Percentiles rank a stretch among this genome's conserved stretches.
These are phyloP conservation scores for Heliconius himera DNA, from an alignment of 1,140 invertebrate species.

Conservation along the genomic window DNA sequence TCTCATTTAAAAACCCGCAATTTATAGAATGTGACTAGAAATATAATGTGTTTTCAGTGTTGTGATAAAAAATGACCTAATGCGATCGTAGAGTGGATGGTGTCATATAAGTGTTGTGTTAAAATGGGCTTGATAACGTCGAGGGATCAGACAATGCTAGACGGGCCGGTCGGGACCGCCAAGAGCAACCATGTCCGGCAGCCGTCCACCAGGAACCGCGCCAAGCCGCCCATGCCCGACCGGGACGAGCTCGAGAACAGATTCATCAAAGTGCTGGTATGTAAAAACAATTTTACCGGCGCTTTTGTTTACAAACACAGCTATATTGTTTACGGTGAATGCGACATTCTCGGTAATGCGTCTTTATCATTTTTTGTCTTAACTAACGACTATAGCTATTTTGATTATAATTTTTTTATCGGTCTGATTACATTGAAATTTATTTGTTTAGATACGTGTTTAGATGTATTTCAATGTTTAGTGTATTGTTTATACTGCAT, in stretches of 20 bases:
- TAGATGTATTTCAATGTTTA: conserved; percentile 10
- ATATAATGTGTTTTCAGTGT: conserved; percentile 55
- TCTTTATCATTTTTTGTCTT: conserved; percentile 16
- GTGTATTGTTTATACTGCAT: conserved; percentile 29
- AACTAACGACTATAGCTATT: background rate
- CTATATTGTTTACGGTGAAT: conserved; percentile 46
- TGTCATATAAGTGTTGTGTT: conserved; percentile 64
- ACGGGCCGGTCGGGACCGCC: conserved; percentile 69
- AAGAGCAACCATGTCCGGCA: conserved; percentile 84
- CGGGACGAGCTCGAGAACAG: conserved; percentile 92
- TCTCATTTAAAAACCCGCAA: conserved; percentile 36
- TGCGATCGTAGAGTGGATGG: conserved; percentile 56
- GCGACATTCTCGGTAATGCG: conserved; percentile 23
- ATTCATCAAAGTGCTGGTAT: conserved; percentile 97
- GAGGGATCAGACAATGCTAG: conserved; percentile 78
- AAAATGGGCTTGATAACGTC: conserved; percentile 81
- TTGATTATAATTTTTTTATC: background rate
- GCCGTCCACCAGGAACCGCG: conserved; percentile 87
- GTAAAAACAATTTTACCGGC: conserved; percentile 71
- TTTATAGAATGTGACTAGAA: conserved; percentile 16
- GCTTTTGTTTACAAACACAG: conserved; percentile 76
- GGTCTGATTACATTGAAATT: background rate
- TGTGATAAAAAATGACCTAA: conserved; percentile 76
- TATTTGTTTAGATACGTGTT: background rate
- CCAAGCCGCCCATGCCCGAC: conserved; percentile 94